Evolutionary conservation across 2,113 vertebrate species (phyloP), one percentile per base, ranked within the genome.

Genomic region (Aspiorhynchus laticeps): DNA sequence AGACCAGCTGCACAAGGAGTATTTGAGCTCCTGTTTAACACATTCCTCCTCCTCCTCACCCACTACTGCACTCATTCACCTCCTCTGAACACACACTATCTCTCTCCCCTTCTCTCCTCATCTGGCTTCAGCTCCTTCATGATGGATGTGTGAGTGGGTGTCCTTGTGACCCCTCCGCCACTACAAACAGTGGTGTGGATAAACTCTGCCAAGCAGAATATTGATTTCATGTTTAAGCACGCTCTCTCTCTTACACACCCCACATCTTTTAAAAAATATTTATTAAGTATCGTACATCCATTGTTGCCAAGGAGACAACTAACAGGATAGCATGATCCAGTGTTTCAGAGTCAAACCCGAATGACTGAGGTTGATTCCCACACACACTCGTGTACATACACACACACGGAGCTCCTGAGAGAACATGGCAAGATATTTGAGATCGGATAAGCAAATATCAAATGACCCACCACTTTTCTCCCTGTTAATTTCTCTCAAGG

Each of bases 151-250:
- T 81, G 91, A 92, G 91, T 91, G 92, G 90, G 76, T 92, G 92
- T 94, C 93, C 92, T 78, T 7, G 1, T 90, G 93, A 94, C 94
- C 91, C 75, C 87, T 84, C 90, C 92, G 89, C 93, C 90, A 90
- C 87, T 86, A 92, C 92, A 92, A 91, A 94, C 92, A 93, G 88
- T 88, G 87, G 85, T 87, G 86, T 88, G 59, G 91, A 91, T 93
- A 92, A 94, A 93, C 90, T 93, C 90, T 93, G 93, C 93, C 94
- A 93, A 92, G 91, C 83, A 88, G 88, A 93, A 93, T 95, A 95
- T 95, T 93, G 94, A 95, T 95, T 94, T 93, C 79, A 85, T 90
- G 93, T 93, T 95, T 83, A 83, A 80, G 83, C 63, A 51, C 88
- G 89, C 88, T 89, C 89, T 92, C 91, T 91, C n/a, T 43, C 74